Conservation (phyloP, 2,113 vertebrate species). For the Oreocharis arfaki region DNA sequence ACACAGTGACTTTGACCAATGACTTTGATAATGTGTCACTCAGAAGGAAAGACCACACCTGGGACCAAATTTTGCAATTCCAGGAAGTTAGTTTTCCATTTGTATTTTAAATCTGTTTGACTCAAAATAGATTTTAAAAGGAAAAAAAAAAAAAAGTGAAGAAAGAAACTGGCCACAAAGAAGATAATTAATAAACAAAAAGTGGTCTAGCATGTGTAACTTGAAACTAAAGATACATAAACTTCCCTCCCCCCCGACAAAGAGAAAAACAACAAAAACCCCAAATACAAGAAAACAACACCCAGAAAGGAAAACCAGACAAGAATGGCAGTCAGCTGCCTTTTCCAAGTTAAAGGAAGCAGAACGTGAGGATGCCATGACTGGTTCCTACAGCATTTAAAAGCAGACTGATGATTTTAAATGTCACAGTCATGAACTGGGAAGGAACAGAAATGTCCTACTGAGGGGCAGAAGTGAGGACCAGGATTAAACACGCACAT, state of each 20-base stretch:
- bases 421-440: not conserved
- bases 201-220: not conserved
- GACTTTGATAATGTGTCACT: not conserved
- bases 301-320: not conserved
- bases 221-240: not conserved
- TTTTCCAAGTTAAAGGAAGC: not conserved
- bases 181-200: not conserved
- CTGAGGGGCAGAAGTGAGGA: not conserved
- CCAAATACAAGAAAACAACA: not conserved
- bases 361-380: not conserved
- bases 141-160: not conserved
- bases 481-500: not conserved
- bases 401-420: not conserved
- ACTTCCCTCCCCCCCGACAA: accelerated
- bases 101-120: not conserved
- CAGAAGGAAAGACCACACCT: not conserved
- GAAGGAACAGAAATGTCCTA: not conserved
- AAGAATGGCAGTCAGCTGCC: not conserved
- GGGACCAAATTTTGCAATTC: not conserved
- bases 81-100: not conserved
- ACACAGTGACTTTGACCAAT: not conserved
- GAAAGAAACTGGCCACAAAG: not conserved
- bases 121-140: not conserved
- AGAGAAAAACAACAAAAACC: not conserved
- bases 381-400: not conserved